These are phyloP conservation scores for Elgaria multicarinata DNA, from an alignment of 2,113 vertebrate genomes.

Conservation along the genomic window DNA sequence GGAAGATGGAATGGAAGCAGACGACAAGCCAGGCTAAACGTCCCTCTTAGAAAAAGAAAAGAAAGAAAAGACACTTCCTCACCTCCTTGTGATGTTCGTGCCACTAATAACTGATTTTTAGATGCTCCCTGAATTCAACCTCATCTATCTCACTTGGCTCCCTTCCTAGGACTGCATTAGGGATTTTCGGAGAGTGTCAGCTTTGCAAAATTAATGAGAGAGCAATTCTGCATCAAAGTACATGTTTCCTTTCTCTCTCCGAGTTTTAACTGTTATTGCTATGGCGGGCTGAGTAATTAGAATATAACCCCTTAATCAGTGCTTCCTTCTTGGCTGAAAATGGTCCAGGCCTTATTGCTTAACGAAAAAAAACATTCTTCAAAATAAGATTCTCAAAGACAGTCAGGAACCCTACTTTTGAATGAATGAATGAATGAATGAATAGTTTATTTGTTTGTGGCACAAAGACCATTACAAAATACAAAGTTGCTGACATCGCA, in stretches of 20 bases:
- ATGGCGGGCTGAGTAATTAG: conserved; percentile 2
- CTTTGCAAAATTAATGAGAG: conserved; percentile 22
- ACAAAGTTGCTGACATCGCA: too few species aligned
- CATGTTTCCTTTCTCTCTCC: conserved; percentile 4
- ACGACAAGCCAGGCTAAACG: background rate
- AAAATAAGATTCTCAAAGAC: background rate
- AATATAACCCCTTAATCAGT: background rate
- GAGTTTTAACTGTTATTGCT: conserved; percentile 19
- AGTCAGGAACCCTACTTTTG: too few species aligned
- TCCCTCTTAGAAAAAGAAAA: too few species aligned
- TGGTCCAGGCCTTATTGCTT: background rate
- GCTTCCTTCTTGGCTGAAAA: background rate
- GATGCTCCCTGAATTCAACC: conserved; percentile 12
- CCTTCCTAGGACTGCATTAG: conserved; percentile 32
- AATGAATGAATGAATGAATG: too few species aligned
- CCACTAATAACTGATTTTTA: background rate
- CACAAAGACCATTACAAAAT: too few species aligned
- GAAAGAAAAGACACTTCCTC: background rate
- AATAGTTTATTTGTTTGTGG: too few species aligned
- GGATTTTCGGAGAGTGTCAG: background rate
- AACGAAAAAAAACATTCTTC: background rate
- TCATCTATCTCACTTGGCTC: conserved; percentile 32
- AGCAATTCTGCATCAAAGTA: conserved; percentile 5
- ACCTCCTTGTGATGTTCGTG: background rate
- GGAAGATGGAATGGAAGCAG: background rate